phyloP scores from a whole-genome alignment of 2,113 vertebrate genomes.

The Periophthalmodon schlosseri region DNA sequence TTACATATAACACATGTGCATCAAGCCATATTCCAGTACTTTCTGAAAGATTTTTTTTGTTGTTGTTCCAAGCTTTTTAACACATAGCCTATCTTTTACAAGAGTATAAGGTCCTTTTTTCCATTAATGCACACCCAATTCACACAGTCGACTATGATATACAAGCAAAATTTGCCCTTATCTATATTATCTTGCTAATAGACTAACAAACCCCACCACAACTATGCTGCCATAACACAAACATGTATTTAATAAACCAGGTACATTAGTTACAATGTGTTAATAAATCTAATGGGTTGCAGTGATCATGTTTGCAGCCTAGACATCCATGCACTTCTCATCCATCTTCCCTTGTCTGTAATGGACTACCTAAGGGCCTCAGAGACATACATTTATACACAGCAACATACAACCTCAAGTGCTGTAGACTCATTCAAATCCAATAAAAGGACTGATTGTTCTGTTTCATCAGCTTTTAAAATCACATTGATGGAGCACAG shows the following conservation, averaged over 20 bases:
- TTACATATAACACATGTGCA: too few species aligned
- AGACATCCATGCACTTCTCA: conserved; percentile 11
- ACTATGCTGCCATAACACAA: not conserved
- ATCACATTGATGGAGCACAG: conserved; percentile 31
- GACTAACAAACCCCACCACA: not conserved
- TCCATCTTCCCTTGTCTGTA: conserved; percentile 2
- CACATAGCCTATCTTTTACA: not conserved
- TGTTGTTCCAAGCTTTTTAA: too few species aligned
- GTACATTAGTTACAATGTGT: not conserved
- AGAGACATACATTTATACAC: conserved; percentile 30
- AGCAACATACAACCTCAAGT: not conserved
- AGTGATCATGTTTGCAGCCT: conserved; percentile 29
- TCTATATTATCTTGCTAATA: not conserved
- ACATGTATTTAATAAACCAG: not conserved
- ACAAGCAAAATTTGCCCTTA: not conserved
- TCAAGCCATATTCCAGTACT: too few species aligned
- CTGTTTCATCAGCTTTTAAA: conserved; percentile 14
- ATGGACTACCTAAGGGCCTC: conserved; percentile 24
- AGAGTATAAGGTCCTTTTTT: not conserved
- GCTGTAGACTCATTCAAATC: conserved; percentile 31
- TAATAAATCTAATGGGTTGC: not conserved
- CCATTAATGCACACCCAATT: too few species aligned
- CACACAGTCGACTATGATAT: not conserved
- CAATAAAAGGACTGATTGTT: conserved; percentile 9
- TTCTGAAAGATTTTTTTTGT: not conserved